Evolutionary conservation across 2,797 vertebrate genomes (phyloP).

Genomic region (Ataeniobius toweri): DNA sequence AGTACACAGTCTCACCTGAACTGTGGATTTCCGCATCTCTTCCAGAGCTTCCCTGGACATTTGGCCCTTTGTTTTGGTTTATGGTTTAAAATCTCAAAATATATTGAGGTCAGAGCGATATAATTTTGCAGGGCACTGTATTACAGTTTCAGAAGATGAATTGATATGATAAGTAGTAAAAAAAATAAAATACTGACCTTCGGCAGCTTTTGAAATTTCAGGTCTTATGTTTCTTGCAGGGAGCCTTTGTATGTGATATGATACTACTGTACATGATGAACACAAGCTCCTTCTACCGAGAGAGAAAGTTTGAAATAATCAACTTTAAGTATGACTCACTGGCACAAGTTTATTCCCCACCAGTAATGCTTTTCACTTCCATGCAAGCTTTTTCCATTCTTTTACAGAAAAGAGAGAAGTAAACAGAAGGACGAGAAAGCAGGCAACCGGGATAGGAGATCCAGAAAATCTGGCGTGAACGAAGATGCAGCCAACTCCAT

Average conservation of each 20-base stretch:
- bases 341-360: background rate
- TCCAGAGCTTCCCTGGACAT: too few species aligned
- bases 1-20: too few species aligned
- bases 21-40: too few species aligned
- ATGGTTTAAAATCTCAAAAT: background rate
- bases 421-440: conserved; percentile 62
- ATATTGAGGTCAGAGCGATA: background rate
- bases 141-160: background rate
- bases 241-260: conserved; percentile 92
- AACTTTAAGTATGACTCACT: conserved; percentile 86
- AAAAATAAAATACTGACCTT: background rate
- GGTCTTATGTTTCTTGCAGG: conserved; percentile 76
- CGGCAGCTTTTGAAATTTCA: background rate
- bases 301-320: conserved; percentile 93
- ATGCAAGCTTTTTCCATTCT: background rate
- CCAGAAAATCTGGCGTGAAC: conserved; percentile 58
- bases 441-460: conserved; percentile 55
- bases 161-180: background rate
- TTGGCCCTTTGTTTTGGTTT: background rate
- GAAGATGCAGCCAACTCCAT: conserved; percentile 51
- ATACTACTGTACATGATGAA: conserved; percentile 93
- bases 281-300: conserved; percentile 91
- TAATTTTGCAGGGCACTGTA: background rate
- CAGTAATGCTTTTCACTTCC: background rate
- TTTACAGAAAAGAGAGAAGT: conserved; percentile 59